These are phyloP conservation scores for Psittacula echo DNA, from an alignment of 2,797 vertebrate genomes.

Conservation along the genomic window DNA sequence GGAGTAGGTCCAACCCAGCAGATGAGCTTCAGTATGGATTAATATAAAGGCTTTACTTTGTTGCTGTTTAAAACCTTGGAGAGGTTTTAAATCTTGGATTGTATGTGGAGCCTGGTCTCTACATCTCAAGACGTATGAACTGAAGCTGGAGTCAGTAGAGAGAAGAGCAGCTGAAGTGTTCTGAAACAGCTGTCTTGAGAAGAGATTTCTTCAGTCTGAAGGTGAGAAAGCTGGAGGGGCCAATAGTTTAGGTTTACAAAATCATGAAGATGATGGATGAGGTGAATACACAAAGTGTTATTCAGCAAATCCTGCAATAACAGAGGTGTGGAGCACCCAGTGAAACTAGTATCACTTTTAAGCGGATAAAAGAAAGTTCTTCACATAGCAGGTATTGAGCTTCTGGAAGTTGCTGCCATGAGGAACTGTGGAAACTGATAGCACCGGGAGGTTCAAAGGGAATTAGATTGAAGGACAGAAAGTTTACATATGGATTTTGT, in stretches of 20 bases:
- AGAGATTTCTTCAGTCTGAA: neutral
- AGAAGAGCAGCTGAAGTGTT: neutral
- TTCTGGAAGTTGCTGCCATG: neutral
- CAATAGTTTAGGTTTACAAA: neutral
- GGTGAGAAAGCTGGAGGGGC: neutral
- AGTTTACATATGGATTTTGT: neutral
- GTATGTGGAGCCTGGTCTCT: neutral
- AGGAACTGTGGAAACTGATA: neutral
- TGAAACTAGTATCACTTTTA: neutral
- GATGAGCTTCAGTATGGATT: neutral
- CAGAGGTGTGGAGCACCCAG: neutral
- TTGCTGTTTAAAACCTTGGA: neutral
- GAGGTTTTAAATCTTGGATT: neutral
- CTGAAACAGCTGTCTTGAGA: neutral
- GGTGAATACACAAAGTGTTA: neutral
- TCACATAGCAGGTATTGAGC: neutral
- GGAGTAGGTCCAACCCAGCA: neutral
- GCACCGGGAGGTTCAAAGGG: neutral
- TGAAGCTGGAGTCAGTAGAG: neutral
- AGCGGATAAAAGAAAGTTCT: neutral
- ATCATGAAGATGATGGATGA: neutral
- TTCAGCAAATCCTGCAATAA: neutral
- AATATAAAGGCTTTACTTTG: neutral
- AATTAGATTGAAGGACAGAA: neutral
- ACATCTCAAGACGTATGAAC: neutral